These are phyloP conservation scores for Pterocles orientalis DNA, from an alignment of 2,113 vertebrate genomes.

Conservation along the genomic window DNA sequence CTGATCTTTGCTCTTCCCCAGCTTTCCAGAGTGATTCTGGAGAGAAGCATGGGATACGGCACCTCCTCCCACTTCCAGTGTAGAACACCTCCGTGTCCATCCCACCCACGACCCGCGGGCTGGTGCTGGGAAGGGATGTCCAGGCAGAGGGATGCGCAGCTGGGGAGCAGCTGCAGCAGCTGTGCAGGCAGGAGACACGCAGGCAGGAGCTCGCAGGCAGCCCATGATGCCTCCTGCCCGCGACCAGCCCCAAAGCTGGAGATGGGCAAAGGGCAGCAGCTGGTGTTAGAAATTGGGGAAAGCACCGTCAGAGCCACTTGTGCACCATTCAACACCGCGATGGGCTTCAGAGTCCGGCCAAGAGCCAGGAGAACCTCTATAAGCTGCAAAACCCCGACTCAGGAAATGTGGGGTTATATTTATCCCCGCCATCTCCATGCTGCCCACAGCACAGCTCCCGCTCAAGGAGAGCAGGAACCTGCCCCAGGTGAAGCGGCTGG, in stretches of 20 bases:
- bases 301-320: not conserved
- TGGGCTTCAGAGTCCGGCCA: not conserved
- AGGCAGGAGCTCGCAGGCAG: too few relatives aligned
- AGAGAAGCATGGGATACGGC: not conserved
- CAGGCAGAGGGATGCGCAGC: too few relatives aligned
- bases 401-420: not conserved
- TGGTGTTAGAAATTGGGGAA: not conserved
- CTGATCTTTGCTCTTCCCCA: fast-evolving
- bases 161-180: too few relatives aligned
- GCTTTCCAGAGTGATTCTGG: not conserved
- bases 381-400: not conserved
- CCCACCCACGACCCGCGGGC: too few relatives aligned
- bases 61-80: not conserved
- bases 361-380: not conserved
- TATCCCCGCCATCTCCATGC: not conserved
- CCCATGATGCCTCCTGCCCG: too few relatives aligned
- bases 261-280: not conserved
- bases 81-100: fast-evolving
- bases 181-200: too few relatives aligned
- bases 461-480: not conserved
- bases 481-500: not conserved
- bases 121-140: not conserved
- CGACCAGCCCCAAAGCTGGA: not conserved
- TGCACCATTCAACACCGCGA: fast-evolving
- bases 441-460: not conserved